Evolutionary conservation across 2,113 vertebrate species (phyloP).

Genomic region (Stigmatopora nigra): DNA sequence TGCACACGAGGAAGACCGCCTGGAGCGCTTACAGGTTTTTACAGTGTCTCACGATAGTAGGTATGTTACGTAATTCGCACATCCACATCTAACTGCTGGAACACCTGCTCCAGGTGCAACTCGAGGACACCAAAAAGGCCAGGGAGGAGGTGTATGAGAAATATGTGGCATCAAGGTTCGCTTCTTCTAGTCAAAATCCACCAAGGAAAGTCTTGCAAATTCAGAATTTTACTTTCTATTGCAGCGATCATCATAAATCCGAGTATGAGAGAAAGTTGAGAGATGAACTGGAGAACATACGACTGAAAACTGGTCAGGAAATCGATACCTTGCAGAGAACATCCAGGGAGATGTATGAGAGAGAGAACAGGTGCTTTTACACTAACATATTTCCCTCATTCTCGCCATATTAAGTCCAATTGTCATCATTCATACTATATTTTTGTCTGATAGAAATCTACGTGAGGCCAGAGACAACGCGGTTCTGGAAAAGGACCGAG

Average conservation of each 20-base stretch:
- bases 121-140: constrained; percentile 88
- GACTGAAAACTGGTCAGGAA: constrained; percentile 86
- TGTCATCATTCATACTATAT: not conserved
- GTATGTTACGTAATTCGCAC: not conserved
- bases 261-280: constrained; percentile 88
- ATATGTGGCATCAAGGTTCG: constrained; percentile 87
- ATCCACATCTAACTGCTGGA: not conserved
- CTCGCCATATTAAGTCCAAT: not conserved
- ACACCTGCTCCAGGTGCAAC: constrained; percentile 66
- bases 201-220: not conserved
- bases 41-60: not conserved
- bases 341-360: constrained; percentile 94
- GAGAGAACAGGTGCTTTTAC: constrained; percentile 85
- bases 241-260: constrained; percentile 87
- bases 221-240: constrained; percentile 14
- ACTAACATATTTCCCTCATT: not conserved
- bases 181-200: not conserved
- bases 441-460: constrained; percentile 73
- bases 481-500: constrained; percentile 84
- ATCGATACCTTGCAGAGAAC: constrained; percentile 85
- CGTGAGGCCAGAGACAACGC: constrained; percentile 89
- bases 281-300: constrained; percentile 87
- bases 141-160: constrained; percentile 93
- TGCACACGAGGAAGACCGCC: constrained; percentile 86
- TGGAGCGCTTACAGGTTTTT: constrained; percentile 79